phyloP scores from a whole-genome alignment of 2,888 invertebrate species.

The Diaprepes abbreviatus region DNA sequence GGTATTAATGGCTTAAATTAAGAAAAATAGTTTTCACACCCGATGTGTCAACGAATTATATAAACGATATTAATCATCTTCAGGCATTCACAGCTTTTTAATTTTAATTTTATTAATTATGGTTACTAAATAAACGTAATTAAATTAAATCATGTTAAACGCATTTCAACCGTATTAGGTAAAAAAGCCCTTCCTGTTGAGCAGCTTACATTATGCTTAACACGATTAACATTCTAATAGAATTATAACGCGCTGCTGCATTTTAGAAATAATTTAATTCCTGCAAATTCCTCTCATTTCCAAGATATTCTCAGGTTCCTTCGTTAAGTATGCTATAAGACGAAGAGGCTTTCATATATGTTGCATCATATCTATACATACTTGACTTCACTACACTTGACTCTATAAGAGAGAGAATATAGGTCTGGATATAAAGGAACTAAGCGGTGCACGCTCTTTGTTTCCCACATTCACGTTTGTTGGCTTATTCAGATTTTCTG shows the following conservation, averaged over 20 bases:
- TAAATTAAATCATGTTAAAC: no score
- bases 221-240: not conserved
- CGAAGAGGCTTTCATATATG: not conserved
- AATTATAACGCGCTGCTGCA: conserved; percentile 2
- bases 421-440: not conserved
- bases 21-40: no score
- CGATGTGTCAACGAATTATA: no score
- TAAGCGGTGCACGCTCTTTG: not conserved
- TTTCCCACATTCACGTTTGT: no score
- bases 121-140: no score
- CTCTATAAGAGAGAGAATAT: not conserved
- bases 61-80: no score
- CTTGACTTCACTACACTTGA: conserved; percentile 3
- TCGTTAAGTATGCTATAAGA: not conserved
- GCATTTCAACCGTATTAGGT: no score
- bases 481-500: no score
- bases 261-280: not conserved
- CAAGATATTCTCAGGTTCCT: not conserved
- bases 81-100: no score
- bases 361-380: conserved; percentile 1
- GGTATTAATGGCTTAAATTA: no score
- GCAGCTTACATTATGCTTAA: not conserved
- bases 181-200: not conserved
- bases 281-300: not conserved
- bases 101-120: no score